A percentile compares a stretch with the other conserved stretches of the same genome.
Conservation (phyloP, 2,113 vertebrate genomes). For the Cyanistes caeruleus region DNA sequence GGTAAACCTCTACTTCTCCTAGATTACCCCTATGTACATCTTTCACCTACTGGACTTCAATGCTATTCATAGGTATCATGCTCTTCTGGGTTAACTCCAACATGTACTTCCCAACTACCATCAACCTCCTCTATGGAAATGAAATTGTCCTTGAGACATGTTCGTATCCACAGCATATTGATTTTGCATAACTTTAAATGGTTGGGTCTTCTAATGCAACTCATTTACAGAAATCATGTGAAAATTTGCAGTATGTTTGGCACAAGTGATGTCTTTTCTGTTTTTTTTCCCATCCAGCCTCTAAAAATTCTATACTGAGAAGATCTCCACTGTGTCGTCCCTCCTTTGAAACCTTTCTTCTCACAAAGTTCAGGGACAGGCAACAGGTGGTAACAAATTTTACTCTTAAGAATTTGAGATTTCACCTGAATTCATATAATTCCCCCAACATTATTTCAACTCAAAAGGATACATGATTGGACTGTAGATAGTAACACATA, state of each 20-base stretch:
- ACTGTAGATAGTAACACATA: neutral
- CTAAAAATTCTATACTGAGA: neutral
- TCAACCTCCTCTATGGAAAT: neutral
- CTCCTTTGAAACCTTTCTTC: neutral
- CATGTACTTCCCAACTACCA: neutral
- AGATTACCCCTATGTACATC: neutral
- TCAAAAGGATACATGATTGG: neutral
- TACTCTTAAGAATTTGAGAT: neutral
- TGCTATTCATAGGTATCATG: neutral
- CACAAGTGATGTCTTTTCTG: fast-evolving
- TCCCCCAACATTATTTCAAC: neutral
- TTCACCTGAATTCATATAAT: neutral
- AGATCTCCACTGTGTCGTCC: neutral
- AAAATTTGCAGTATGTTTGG: neutral
- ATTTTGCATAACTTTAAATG: constrained; percentile 16
- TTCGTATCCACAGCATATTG: constrained; percentile 34
- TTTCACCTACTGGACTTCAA: neutral
- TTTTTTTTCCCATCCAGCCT: neutral
- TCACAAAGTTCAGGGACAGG: neutral
- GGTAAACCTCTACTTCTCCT: neutral
- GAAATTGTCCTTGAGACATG: constrained; percentile 14
- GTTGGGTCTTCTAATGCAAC: neutral
- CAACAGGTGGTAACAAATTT: neutral
- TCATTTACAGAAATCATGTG: constrained; percentile 6
- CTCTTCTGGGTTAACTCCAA: neutral